phyloP scores from a whole-genome alignment of 2,113 vertebrate genomes.

The Onychostruthus taczanowskii region DNA sequence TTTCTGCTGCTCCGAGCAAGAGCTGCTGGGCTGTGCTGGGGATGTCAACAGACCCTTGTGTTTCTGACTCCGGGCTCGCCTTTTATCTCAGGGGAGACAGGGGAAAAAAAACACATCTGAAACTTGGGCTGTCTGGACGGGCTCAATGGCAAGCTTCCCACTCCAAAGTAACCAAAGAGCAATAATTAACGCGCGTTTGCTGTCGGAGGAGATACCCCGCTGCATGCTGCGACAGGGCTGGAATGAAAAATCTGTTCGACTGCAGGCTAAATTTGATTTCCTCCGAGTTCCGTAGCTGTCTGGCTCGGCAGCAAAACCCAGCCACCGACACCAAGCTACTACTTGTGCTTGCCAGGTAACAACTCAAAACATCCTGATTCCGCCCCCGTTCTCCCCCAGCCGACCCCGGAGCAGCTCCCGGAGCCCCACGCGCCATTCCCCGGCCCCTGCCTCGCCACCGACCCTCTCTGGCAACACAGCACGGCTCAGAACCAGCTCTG shows the following conservation, averaged over 20 bases:
- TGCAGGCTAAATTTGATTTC: slow-evolving; percentile 54
- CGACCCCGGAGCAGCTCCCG: background rate
- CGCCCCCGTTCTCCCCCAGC: background rate
- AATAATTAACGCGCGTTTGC: slow-evolving; percentile 67
- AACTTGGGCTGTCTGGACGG: slow-evolving; percentile 56
- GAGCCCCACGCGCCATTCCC: background rate
- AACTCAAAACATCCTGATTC: background rate
- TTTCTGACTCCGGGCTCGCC: slow-evolving; percentile 56
- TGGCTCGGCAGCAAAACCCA: slow-evolving; percentile 34
- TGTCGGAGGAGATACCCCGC: slow-evolving; percentile 51
- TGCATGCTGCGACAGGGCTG: slow-evolving; percentile 69
- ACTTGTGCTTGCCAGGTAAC: slow-evolving; percentile 46
- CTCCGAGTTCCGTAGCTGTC: slow-evolving; percentile 48
- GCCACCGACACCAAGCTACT: slow-evolving; percentile 12
- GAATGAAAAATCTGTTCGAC: slow-evolving; percentile 64
- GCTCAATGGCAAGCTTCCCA: slow-evolving; percentile 67
- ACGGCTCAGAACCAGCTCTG: slow-evolving; percentile 54
- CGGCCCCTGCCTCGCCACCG: background rate
- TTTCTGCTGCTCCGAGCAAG: slow-evolving; percentile 66
- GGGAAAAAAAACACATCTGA: background rate
- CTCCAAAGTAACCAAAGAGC: slow-evolving; percentile 66
- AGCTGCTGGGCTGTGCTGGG: slow-evolving; percentile 62
- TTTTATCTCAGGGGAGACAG: slow-evolving; percentile 63
- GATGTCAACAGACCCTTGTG: slow-evolving; percentile 63
- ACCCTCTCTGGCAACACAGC: slow-evolving; percentile 46